Evolutionary conservation across 2,113 vertebrate species (phyloP).

Genomic region (Barbus barbus): DNA sequence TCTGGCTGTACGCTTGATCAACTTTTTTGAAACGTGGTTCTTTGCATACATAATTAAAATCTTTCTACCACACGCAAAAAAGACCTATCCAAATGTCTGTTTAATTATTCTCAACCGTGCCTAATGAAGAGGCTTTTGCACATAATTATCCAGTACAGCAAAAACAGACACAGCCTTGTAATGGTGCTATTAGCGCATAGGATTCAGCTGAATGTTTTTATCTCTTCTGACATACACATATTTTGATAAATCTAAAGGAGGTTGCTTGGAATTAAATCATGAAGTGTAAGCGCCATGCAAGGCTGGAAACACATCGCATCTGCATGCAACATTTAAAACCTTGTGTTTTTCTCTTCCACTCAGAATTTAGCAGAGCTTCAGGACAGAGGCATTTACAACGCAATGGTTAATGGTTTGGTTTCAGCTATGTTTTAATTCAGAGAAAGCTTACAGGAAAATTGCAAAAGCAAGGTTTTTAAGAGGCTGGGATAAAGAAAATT

Average conservation of each 20-base stretch:
- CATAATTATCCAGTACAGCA: slow-evolving; percentile 36
- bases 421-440: neutral
- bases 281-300: neutral
- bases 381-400: neutral
- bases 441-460: neutral
- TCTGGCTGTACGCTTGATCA: slow-evolving; percentile 18
- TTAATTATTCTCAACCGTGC: slow-evolving; percentile 48
- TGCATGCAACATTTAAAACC: slow-evolving; percentile 37
- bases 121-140: slow-evolving; percentile 48
- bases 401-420: neutral
- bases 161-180: slow-evolving; percentile 26
- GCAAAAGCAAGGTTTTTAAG: neutral
- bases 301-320: neutral
- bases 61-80: neutral
- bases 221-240: slow-evolving; percentile 34
- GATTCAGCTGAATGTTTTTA: slow-evolving; percentile 27
- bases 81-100: slow-evolving; percentile 41
- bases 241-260: slow-evolving; percentile 38
- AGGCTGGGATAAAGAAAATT: neutral
- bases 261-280: neutral
- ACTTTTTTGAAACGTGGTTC: slow-evolving; percentile 32
- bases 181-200: neutral
- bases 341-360: neutral
- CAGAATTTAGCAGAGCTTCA: slow-evolving; percentile 7
- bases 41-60: slow-evolving; percentile 48